Evolutionary conservation across 2,797 vertebrate species (phyloP), one percentile per base, ranked within the genome.

Genomic region (Phrynocephalus guinanensis): DNA sequence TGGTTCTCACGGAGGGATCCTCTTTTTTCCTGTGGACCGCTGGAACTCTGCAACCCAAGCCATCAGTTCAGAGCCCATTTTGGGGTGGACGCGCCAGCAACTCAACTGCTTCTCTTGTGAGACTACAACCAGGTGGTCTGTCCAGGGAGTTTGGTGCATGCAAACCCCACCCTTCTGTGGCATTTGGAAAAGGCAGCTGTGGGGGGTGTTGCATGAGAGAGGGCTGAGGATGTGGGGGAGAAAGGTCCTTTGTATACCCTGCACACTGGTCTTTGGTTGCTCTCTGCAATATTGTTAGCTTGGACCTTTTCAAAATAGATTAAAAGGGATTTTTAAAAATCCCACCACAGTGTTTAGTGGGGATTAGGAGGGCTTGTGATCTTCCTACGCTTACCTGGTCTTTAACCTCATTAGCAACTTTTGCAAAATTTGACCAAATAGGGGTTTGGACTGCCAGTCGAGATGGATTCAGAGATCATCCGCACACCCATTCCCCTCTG

Each of bases 281-380:
- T 80, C 82, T 85, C 72, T 84, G 1, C 2, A 73, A 16, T 0
- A 1, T 30, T 44, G 26, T 0, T 66, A 78, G 68, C 50, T 68
- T 33, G 1, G 0, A 0, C 0, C 30, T n/a, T 20, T 50, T 16
- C 4, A 0, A 28, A 11, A 16, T 24, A 26, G 24, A 52, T 79
- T 11, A 7, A 38, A 48, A 26, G 52, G 52, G 8, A 2, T 24
- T 63, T 63, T 63, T 11, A 52, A 52, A 52, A 52, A 56, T 13
- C 9, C 60, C 60, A 20, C 60, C 60, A 63, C 18, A 82, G 6
- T 84, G 91, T 76, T 30, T 0, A 0, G 0, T 77, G 79, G 7
- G 18, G 8, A 0, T 15, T 75, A 6, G 48, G 10, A 11, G 1
- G 87, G 82, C 72, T 83, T 60, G 79, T 1, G 76, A 1, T 50